Conservation (phyloP, 2,797 vertebrate genomes). For the Malurus leucopterus region DNA sequence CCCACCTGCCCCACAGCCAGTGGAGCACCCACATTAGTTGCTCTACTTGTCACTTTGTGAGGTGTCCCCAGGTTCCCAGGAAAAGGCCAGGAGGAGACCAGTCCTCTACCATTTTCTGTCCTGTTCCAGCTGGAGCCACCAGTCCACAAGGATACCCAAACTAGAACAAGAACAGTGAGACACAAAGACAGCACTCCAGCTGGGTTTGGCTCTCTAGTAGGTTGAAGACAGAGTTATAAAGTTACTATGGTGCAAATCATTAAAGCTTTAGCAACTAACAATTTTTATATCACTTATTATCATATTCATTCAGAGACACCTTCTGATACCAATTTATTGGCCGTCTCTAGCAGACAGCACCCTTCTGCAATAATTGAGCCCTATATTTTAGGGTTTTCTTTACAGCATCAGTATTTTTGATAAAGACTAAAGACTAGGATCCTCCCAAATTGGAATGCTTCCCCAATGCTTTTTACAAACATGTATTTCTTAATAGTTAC, state of each 20-base stretch:
- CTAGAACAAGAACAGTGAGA: neutral
- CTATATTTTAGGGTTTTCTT: neutral
- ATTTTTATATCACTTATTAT: neutral
- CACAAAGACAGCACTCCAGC: neutral
- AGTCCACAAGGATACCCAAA: neutral
- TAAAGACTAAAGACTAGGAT: neutral
- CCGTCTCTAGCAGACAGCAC: neutral
- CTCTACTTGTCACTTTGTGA: neutral
- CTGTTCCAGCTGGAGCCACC: neutral
- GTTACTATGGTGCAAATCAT: neutral
- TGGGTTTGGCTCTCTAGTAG: neutral
- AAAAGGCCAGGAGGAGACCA: neutral
- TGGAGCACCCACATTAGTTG: neutral
- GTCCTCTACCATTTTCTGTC: neutral
- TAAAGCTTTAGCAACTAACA: neutral
- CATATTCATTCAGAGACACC: neutral
- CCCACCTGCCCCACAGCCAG: neutral
- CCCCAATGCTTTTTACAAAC: neutral
- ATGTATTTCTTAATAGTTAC: neutral
- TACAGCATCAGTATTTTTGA: neutral
- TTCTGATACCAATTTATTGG: neutral
- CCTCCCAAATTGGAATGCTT: neutral
- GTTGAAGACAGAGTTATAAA: neutral
- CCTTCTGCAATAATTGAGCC: neutral
- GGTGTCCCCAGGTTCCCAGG: neutral